phyloP scores from a whole-genome alignment of 2,113 vertebrate genomes.

The Speoplatyrhinus poulsoni region DNA sequence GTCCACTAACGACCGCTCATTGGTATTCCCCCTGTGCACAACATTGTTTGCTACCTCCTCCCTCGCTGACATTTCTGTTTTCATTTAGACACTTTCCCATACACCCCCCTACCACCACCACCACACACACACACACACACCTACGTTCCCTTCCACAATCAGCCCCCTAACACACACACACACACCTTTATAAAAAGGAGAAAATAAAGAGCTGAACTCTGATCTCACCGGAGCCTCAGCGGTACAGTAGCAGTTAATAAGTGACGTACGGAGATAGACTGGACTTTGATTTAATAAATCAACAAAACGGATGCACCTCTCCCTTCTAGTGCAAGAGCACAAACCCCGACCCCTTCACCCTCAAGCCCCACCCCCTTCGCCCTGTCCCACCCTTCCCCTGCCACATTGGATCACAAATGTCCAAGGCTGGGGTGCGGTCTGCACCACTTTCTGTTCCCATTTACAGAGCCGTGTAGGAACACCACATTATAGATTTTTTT shows the following conservation, averaged over 20 bases:
- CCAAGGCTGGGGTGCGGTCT: too few species aligned
- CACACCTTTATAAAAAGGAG: slow-evolving; percentile 8
- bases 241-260: too few species aligned
- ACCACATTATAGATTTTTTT: too few species aligned
- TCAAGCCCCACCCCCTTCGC: not conserved
- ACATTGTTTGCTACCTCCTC: not conserved
- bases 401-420: too few species aligned
- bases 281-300: too few species aligned
- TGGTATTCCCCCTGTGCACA: slow-evolving; percentile 50
- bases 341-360: too few species aligned
- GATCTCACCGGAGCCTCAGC: not conserved
- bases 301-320: too few species aligned
- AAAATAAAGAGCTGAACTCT: not conserved
- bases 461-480: too few species aligned
- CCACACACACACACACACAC: slow-evolving; percentile 11
- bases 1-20: slow-evolving; percentile 53
- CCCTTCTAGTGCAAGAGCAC: too few species aligned
- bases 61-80: slow-evolving; percentile 66
- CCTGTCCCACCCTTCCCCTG: not conserved
- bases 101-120: not conserved
- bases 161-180: not conserved
- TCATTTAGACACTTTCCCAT: slow-evolving; percentile 49
- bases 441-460: too few species aligned
- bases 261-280: too few species aligned
- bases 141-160: not conserved